phyloP scores from a whole-genome alignment of 35 echinoderm and acorn worm species.

The Hemicentrotus pulcherrimus region DNA sequence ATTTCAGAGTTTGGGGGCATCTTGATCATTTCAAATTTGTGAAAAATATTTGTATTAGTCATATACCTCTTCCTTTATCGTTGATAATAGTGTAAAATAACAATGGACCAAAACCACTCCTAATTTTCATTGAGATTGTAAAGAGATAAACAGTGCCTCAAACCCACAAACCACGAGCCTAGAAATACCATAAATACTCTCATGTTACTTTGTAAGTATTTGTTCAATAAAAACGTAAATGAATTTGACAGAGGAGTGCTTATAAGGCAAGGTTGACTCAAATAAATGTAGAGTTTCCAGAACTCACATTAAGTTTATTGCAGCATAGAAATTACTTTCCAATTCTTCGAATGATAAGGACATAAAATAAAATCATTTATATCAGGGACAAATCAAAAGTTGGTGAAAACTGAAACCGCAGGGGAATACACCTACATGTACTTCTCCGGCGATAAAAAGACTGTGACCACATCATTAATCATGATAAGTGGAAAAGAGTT shows the following conservation, averaged over 20 bases:
- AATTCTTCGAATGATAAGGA: too few species aligned
- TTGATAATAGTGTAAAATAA: background rate
- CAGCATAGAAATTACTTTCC: too few species aligned
- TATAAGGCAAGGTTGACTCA: too few species aligned
- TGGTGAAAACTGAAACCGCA: background rate
- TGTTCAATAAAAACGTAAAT: too few species aligned
- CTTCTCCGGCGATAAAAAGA: background rate
- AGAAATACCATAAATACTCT: too few species aligned
- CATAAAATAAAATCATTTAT: too few species aligned
- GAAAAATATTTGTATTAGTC: background rate
- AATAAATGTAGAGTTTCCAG: too few species aligned
- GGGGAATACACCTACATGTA: background rate
- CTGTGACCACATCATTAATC: background rate
- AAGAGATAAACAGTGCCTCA: background rate
- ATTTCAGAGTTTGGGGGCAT: background rate
- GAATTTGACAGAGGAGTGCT: too few species aligned
- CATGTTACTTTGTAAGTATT: too few species aligned
- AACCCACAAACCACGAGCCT: background rate
- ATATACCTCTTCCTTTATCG: background rate
- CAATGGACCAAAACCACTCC: background rate
- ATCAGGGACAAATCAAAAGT: background rate
- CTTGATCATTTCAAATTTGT: slow-evolving; percentile 6
- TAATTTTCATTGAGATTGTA: background rate
- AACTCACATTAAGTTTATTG: too few species aligned
- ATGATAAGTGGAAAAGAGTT: background rate